Evolutionary conservation across 2,888 invertebrate genomes (phyloP), one percentile per base, ranked within the genome.

Genomic region (Melikaiella ostensackeni): DNA sequence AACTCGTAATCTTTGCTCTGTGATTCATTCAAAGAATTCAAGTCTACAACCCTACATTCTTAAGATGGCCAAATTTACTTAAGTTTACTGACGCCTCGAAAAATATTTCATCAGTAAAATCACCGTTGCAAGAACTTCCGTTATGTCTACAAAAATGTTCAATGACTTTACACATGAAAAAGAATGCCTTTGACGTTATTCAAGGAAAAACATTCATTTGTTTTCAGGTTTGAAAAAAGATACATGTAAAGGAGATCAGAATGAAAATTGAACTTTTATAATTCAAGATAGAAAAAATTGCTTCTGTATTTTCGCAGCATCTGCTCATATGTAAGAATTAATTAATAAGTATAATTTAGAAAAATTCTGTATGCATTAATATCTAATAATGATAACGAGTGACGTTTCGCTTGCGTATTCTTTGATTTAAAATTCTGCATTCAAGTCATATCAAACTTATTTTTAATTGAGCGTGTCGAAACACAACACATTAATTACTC

Each of bases 401-500:
- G 24, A 8, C 27, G 46, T 66, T 66, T 30, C 1, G 24, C 13
- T 57, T 57, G 13, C 6, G 24, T 42, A 42, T 64, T 42, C 13
- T 64, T 64, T 13, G 35, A 64, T 4, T 38, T 64, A 16, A 19
- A 66, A 30, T 13, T 24, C 7, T n/a, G 35, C 21, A 7, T 27
- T 64, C 16, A 24, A 64, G 11, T 64, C 38, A 64, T 64, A 66
- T 66, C 66, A 19, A 46, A 46, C 8, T 21, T 46, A 38, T 7
- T 16, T 16, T 42, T 42, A 27, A 42, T 42, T 42, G 24, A 27
- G 30, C 27, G 46, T 24, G 24, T n/a, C 42, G 27, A 66, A 19
- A 1, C 66, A 66, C 42, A 46, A 66, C n/a, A 46, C 21, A 66
- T 27, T 66, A 46, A 50, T 66, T 66, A 50, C 19, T 66, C 50